These are phyloP conservation scores for Drosophila seclusa DNA, from an alignment of 2,888 invertebrate genomes.

Conservation along the genomic window DNA sequence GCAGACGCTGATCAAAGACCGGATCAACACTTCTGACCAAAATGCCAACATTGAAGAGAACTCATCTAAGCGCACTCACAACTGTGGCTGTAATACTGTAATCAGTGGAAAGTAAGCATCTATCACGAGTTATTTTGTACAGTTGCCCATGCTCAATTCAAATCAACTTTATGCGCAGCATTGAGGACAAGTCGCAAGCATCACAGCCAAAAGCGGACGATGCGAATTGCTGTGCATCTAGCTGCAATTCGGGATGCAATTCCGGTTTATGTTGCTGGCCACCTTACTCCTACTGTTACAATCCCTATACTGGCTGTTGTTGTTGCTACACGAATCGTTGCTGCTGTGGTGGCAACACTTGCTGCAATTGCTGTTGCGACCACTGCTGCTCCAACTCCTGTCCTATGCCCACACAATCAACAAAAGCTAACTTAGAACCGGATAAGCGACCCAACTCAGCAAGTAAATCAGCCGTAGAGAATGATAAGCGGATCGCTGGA, in stretches of 20 bases:
- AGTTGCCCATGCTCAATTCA: not conserved
- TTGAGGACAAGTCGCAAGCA: not conserved
- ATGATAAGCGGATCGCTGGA: conserved; percentile 11
- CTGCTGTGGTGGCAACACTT: conserved; percentile 16
- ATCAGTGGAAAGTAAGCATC: conserved; percentile 26
- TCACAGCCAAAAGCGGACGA: not conserved
- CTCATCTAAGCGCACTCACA: conserved; percentile 10
- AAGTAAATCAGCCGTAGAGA: not conserved
- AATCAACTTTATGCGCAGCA: conserved; percentile 1
- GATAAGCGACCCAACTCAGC: not conserved
- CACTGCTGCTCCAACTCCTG: conserved; percentile 15
- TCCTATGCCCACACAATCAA: not conserved
- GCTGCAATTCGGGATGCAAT: conserved; percentile 14
- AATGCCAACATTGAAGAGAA: not conserved
- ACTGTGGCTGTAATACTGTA: conserved; percentile 47
- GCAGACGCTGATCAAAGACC: not conserved
- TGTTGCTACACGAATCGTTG: conserved; percentile 38
- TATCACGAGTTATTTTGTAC: not conserved
- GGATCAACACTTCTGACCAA: not conserved
- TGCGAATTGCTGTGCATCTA: not conserved
- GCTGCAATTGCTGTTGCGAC: conserved; percentile 9
- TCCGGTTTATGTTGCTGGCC: conserved; percentile 20
- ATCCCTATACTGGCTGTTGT: conserved; percentile 56
- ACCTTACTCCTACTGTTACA: conserved; percentile 39
- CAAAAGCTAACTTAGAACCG: not conserved